Conservation (phyloP, 2,113 vertebrate genomes). For the Oreochromis aureus region DNA sequence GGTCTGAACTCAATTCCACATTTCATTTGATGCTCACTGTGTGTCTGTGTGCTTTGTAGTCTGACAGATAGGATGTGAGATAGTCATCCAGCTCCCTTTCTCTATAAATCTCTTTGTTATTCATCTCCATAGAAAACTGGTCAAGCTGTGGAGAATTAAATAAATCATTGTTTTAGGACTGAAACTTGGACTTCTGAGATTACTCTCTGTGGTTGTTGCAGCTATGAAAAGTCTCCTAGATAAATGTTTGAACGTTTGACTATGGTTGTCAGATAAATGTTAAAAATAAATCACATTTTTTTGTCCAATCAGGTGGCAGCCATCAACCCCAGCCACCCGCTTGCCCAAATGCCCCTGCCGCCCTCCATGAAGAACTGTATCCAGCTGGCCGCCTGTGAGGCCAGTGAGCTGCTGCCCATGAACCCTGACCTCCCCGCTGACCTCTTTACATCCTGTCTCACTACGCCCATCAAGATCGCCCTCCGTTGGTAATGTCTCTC, state of each 20-base stretch:
- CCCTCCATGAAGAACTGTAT: slow-evolving; percentile 99
- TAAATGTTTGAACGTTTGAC: neutral
- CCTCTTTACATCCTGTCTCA: slow-evolving; percentile 98
- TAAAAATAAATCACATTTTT: neutral
- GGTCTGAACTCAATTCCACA: neutral
- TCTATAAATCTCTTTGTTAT: neutral
- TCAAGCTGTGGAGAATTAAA: neutral
- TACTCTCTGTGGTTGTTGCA: neutral
- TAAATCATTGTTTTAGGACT: neutral
- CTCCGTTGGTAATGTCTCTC: slow-evolving; percentile 84
- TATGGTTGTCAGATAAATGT: neutral
- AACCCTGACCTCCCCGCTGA: slow-evolving; percentile 95
- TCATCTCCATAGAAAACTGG: neutral
- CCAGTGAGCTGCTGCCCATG: slow-evolving; percentile 93
- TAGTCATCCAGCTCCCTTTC: neutral
- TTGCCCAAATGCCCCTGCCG: slow-evolving; percentile 94
- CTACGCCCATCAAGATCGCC: slow-evolving; percentile 96
- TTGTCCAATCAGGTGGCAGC: slow-evolving; percentile 83
- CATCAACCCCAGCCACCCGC: slow-evolving; percentile 94
- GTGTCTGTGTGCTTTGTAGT: neutral
- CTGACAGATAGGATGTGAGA: neutral
- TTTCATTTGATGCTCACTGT: neutral
- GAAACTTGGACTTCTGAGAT: neutral
- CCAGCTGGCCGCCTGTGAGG: slow-evolving; percentile 95
- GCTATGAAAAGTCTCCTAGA: neutral